Evolutionary conservation across 2,888 invertebrate genomes (phyloP), one percentile per base, ranked within the genome.

Genomic region (Hirtodrosophila confusa): DNA sequence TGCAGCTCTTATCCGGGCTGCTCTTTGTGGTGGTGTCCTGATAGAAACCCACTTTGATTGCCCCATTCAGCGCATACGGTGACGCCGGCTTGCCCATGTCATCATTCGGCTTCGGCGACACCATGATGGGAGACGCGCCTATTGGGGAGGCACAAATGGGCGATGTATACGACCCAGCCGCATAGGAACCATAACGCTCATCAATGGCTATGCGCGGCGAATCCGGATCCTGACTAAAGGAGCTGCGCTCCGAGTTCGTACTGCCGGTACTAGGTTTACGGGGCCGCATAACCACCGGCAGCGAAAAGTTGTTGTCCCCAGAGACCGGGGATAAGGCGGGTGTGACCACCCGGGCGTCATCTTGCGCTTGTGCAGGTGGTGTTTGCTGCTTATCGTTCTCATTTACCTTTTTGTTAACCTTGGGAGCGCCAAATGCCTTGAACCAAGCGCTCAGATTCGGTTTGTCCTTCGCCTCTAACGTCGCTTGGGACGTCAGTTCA

Each of bases 371-470:
- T 0, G 58, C 31, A 55, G 75, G 74, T 7, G 57, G 44, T n/a
- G 76, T 68, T 43, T 84, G 90, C 50, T 90, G 91, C 31, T 91
- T 91, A 3, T 93, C 93, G 24, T 91, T 88, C 24, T 93, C 93
- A 10, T 94, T 94, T 0, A 92, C 88, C 89, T 95, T 96, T 89
- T 95, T 95, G 45, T 93, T 89, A 65, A 94, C 93, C 91, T 97
- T 97, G 0, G 97, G 97, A 0, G 96, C 95, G 8, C 97, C 97
- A 89, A 97, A 97, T 0, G 97, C 97, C 91, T 97, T 97, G 70
- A 97, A 96, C 97, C 97, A 97, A 29, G 97, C 97, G 89, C 96
- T 97, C 57, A 97, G 92, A 92, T 97, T 97, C 0, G 97, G 97
- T 50, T 90, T 90, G 53, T 89, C 88, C 45, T 80, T 79, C 0